Conservation (phyloP, 2,113 vertebrate species). For the Poeciliopsis occidentalis region DNA sequence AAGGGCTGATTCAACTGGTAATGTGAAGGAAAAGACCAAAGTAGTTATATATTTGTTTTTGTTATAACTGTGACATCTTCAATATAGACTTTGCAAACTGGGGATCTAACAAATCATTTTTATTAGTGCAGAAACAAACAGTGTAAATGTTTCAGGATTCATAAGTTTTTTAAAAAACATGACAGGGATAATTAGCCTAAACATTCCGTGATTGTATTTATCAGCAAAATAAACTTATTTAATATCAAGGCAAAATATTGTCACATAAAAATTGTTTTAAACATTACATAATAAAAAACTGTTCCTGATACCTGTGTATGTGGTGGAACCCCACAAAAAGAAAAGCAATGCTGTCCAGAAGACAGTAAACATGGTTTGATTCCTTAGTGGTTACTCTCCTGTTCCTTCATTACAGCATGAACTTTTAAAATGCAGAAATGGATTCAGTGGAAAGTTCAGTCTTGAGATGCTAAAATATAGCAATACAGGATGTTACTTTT, state of each 20-base stretch:
- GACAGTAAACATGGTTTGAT: conserved; percentile 42
- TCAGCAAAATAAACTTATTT: neutral
- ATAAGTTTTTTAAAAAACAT: too few relatives aligned
- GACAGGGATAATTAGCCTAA: too few relatives aligned
- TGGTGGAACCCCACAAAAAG: neutral
- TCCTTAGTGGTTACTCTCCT: neutral
- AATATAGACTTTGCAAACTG: too few relatives aligned
- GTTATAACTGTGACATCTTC: neutral
- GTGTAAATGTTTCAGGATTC: too few relatives aligned
- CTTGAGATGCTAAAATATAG: neutral
- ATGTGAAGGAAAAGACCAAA: neutral
- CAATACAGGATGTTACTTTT: conserved; percentile 15
- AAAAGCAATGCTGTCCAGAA: conserved; percentile 28
- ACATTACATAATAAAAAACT: neutral
- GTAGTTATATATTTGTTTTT: neutral
- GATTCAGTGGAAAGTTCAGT: conserved; percentile 3
- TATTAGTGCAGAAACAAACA: too few relatives aligned
- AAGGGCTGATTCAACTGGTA: neutral
- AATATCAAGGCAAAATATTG: neutral
- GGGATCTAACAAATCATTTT: too few relatives aligned
- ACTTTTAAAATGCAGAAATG: neutral
- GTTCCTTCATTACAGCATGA: neutral
- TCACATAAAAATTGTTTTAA: neutral
- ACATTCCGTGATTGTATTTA: neutral
- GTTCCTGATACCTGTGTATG: conserved; percentile 36